Base-by-base conservation (phyloP, 2,797 vertebrate genomes). In the Harpagifer antarcticus region DNA sequence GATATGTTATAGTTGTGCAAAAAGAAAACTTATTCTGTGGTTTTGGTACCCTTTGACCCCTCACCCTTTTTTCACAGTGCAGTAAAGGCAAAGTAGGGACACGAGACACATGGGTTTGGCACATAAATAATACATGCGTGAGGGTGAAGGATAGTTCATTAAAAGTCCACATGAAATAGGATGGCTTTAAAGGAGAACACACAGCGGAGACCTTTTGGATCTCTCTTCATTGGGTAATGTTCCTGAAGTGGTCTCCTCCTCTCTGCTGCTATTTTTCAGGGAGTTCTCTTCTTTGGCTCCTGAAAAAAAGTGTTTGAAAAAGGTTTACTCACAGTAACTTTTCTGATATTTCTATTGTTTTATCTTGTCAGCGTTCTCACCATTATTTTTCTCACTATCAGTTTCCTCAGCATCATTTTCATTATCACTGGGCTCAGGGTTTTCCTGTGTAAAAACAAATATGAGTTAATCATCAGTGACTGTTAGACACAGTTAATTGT, bases 121-220 rank as follows among this genome's bases (percentile, higher is more conserved):
- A 73, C 31, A 57, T 80, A 43, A 76, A 66, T 62, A 76, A 83
- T 53, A 37, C 57, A 71, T 17, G 12, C 71, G 2, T 59, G 10
- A 5, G 31, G 2, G 14, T 66, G 23, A 57, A 53, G 19, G 52
- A 33, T 12, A 16, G 49, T 65, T 27, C 50, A 11, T 33, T 67
- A 37, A 63, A 60, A 40, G 57, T 76, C 59, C 72, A 45, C 67
- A 20, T 9, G 19, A 58, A 19, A 13, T 12, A 44, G 12, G 40
- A 40, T 5, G 2, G 5, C 33, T 49, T 90, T 77, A 95, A 17
- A 94, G 88, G 52, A 94, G 15, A 59, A 85, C 53, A 60, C 95
- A 96, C 33, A 91, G 72, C 33, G 19, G 81, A 9, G 94, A 95
- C 65, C 87, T 92, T 78, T 88, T 90, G 23, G 70, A 72, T 45